A percentile compares a stretch with the other conserved stretches of the same genome.
phyloP scores from a whole-genome alignment of 2,113 vertebrate species.

The Jaculus jaculus region DNA sequence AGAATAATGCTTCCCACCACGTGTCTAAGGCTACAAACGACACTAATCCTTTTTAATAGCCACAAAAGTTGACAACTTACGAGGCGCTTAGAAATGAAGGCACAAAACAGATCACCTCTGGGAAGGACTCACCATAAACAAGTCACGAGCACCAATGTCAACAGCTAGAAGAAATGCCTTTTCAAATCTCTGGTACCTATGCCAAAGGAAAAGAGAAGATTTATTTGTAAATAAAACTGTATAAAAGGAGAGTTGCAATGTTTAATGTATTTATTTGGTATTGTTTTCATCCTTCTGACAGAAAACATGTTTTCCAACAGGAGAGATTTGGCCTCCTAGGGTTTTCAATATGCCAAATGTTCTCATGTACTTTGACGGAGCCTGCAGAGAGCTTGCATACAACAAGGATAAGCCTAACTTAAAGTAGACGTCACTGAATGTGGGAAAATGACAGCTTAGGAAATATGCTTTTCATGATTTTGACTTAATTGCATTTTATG shows the following conservation, averaged over 20 bases:
- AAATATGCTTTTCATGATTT: background rate
- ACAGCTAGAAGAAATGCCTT: conserved; percentile 98
- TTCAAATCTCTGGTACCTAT: conserved; percentile 94
- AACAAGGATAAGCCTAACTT: background rate
- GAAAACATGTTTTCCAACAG: conserved; percentile 38
- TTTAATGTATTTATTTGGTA: conserved; percentile 29
- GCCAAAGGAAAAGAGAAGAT: conserved; percentile 51
- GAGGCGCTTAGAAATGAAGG: conserved; percentile 58
- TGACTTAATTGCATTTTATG: background rate
- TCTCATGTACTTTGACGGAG: background rate
- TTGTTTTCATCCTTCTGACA: conserved; percentile 19
- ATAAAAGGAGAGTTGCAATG: background rate
- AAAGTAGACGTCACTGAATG: background rate
- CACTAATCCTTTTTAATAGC: conserved; percentile 72
- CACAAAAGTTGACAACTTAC: conserved; percentile 78
- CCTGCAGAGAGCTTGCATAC: background rate
- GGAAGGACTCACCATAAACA: conserved; percentile 96
- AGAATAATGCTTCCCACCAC: conserved; percentile 62
- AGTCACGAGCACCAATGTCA: conserved; percentile 93
- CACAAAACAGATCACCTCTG: conserved; percentile 60
- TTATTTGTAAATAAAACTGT: conserved; percentile 37
- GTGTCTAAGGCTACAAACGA: conserved; percentile 66
- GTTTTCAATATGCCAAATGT: background rate
- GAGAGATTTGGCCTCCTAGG: background rate
- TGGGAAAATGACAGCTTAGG: background rate